phyloP scores from a whole-genome alignment of 2,888 invertebrate genomes.

The Anoplius nigerrimus region DNA sequence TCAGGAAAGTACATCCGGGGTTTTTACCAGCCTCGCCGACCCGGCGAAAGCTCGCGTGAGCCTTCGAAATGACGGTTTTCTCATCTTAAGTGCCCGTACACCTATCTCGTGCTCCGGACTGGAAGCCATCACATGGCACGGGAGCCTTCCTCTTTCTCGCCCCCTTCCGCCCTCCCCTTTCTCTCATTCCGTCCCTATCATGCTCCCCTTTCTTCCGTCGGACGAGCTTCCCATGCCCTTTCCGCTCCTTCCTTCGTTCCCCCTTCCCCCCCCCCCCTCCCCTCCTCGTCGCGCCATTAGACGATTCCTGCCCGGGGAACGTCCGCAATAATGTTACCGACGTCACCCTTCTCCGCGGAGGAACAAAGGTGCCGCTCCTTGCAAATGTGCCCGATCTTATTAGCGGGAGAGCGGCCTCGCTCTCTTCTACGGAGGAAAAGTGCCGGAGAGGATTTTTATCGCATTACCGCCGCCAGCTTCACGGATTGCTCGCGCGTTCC shows the following conservation, averaged over 20 bases:
- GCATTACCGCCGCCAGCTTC: conserved; percentile 30
- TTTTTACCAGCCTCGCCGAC: conserved; percentile 35
- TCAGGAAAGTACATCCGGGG: conserved; percentile 23
- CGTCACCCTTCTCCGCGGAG: conserved; percentile 34
- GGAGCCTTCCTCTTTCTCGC: neutral
- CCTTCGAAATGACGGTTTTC: conserved; percentile 50
- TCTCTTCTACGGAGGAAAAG: conserved; percentile 11
- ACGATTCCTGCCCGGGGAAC: conserved; percentile 46
- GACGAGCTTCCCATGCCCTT: no score
- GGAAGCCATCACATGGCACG: conserved; percentile 19
- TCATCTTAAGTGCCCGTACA: conserved; percentile 49
- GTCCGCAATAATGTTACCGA: conserved; percentile 45
- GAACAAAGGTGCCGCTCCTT: conserved; percentile 47
- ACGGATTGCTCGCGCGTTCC: neutral
- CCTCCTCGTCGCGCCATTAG: conserved; percentile 37
- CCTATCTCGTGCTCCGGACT: conserved; percentile 37
- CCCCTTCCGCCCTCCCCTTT: neutral
- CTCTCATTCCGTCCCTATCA: neutral
- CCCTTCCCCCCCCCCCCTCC: neutral
- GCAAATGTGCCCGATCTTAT: conserved; percentile 56
- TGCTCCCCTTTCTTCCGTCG: neutral
- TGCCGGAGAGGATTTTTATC: conserved; percentile 49
- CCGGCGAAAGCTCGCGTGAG: conserved; percentile 34
- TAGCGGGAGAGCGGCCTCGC: conserved; percentile 24
- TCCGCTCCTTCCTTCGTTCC: neutral